A percentile compares a stretch with the other conserved stretches of the same genome.
phyloP scores from a whole-genome alignment of 2,113 vertebrate species.

The Oncorhynchus keta region DNA sequence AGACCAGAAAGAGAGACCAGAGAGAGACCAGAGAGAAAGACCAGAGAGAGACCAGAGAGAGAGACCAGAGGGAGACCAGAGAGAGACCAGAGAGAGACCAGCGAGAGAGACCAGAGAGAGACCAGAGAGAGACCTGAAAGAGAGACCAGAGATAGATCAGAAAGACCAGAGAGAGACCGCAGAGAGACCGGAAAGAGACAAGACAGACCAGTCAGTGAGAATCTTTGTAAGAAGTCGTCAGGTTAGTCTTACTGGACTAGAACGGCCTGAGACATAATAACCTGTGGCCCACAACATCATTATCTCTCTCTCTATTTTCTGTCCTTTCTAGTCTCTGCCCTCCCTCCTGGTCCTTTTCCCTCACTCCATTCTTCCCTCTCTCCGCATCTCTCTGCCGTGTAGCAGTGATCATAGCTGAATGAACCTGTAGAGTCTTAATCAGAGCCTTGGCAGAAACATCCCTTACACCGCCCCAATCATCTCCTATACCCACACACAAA shows the following conservation, averaged over 20 bases:
- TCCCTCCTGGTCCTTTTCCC: no score
- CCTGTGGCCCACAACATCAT: conserved; percentile 16
- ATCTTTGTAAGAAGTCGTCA: background rate
- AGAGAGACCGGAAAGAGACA: no score
- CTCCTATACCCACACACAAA: background rate
- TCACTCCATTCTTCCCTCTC: no score
- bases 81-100: background rate
- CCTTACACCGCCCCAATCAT: background rate
- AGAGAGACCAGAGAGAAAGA: no score
- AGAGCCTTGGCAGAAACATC: conserved; percentile 62
- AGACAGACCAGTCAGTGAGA: background rate
- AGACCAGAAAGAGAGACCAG: no score
- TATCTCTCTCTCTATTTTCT: conserved; percentile 35
- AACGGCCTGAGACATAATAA: background rate
- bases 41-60: no score
- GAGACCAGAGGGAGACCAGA: background rate
- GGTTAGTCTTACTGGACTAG: background rate
- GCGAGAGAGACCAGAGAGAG: no score
- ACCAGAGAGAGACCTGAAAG: no score
- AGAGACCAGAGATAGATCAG: no score
- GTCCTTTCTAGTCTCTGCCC: conserved; percentile 16
- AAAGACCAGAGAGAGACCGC: no score
- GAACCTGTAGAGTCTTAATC: conserved; percentile 69
- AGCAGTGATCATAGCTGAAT: conserved; percentile 41
- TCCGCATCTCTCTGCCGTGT: conserved; percentile 53